Evolutionary conservation across 2,888 invertebrate species (phyloP).

Genomic region (Drosophila hamatofila): DNA sequence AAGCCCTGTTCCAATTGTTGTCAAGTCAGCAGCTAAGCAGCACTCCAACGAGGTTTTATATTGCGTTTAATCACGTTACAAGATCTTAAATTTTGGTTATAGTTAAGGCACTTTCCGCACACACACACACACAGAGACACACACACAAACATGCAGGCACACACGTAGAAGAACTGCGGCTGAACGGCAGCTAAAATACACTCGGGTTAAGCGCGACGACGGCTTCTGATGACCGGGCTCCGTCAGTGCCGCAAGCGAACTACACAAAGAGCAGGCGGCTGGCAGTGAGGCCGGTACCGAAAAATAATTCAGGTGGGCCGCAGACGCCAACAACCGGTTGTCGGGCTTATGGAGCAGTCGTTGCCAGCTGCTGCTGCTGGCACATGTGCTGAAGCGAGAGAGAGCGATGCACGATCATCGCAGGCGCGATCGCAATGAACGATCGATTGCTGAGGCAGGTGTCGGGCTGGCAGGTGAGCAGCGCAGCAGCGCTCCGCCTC

Average conservation of each 20-base stretch:
- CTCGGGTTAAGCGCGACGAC: constrained; percentile 62
- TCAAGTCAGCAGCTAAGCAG: constrained; percentile 6
- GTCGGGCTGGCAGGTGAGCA: constrained; percentile 62
- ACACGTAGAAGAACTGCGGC: constrained; percentile 4
- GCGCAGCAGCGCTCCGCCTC: constrained; percentile 56
- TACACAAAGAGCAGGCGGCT: constrained; percentile 61
- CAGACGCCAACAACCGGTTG: constrained; percentile 65
- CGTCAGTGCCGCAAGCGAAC: constrained; percentile 78
- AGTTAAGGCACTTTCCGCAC: constrained; percentile 40
- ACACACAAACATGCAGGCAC: constrained; percentile 14
- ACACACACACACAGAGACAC: constrained; percentile 11
- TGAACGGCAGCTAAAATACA: constrained; percentile 17
- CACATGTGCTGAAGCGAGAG: constrained; percentile 54
- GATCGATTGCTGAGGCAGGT: constrained; percentile 58
- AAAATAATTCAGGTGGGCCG: constrained; percentile 67
- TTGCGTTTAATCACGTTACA: constrained; percentile 9
- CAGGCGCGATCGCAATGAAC: constrained; percentile 50
- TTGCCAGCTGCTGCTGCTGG: background rate
- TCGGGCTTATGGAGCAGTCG: constrained; percentile 22
- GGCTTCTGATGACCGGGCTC: constrained; percentile 73
- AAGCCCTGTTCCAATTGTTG: constrained; percentile 27
- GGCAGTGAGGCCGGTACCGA: constrained; percentile 57
- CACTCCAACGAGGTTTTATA: constrained; percentile 3
- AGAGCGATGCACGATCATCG: constrained; percentile 50
- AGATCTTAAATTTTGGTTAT: constrained; percentile 8